phyloP scores from a whole-genome alignment of 2,888 invertebrate genomes.

The Abscondita cerata region DNA sequence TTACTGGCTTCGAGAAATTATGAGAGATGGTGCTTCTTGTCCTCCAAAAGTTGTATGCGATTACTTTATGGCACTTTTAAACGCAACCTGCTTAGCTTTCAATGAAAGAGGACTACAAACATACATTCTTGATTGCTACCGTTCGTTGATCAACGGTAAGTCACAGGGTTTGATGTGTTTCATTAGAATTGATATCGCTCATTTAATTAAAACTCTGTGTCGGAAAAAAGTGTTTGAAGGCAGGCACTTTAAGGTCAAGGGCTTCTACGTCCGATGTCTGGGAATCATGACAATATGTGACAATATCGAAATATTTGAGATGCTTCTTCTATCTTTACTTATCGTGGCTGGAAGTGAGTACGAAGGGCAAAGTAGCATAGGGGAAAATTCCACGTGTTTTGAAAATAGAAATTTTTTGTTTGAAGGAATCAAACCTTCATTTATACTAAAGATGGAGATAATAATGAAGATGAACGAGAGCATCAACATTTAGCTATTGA shows the following conservation, averaged over 20 bases:
- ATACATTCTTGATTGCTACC: slow-evolving; percentile 1
- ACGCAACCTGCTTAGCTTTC: neutral
- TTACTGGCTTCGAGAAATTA: slow-evolving; percentile 2
- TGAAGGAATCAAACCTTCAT: neutral
- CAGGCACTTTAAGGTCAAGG: neutral
- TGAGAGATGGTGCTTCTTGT: neutral
- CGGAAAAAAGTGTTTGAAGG: slow-evolving; percentile 1
- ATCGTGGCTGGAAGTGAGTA: slow-evolving; percentile 2
- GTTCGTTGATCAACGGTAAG: slow-evolving; percentile 1
- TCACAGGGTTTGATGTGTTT: slow-evolving; percentile 4
- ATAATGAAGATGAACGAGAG: neutral
- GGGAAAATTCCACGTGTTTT: neutral
- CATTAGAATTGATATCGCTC: slow-evolving; percentile 2
- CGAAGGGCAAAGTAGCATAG: neutral
- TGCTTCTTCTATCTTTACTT: neutral
- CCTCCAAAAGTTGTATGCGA: neutral
- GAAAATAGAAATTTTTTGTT: slow-evolving; percentile 1
- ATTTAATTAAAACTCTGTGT: neutral
- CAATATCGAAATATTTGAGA: neutral
- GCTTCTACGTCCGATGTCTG: neutral
- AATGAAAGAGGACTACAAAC: neutral
- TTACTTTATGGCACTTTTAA: neutral
- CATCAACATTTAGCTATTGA: neutral
- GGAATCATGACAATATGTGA: neutral
- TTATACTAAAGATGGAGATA: neutral